Base-by-base conservation (phyloP, 2,888 invertebrate genomes). In the Oithona nana region DNA sequence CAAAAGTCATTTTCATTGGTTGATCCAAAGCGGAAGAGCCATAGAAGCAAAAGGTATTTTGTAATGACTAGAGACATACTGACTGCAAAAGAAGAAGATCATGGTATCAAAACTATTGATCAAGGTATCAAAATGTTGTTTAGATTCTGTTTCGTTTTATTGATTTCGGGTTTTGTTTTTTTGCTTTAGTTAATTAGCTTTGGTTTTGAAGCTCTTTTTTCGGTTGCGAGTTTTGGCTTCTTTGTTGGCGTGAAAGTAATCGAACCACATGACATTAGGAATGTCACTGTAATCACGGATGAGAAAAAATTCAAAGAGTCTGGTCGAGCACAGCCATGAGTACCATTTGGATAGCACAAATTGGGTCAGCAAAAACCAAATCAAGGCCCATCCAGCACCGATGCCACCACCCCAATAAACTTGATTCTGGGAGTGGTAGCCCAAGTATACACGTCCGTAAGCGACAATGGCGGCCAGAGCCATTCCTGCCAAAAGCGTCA, bases 221-320 rank as follows among this genome's bases (percentile, higher is more conserved):
- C 58, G 84, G 82, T 66, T 6, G 8, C 88, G 80, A 8, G 84
- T 82, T 66, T 86, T 80, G 31, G 86, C 83, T 72, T 90, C 90
- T 69, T 85, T 83, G 66, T 88, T 78, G 62, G 86, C 83, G 66
- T 85, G 86, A 28, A 88, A 88, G 73, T 92, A 92, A 73, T 92
- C 90, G 72, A 92, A 92, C 88, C 89, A 90, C 67, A 90, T 73
- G 22, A 92, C 85, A 73, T 92, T 90, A 28, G 90, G 90, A 72
- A 92, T 92, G 64, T 89, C 75, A 1, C 89, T 88, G 49, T 88
- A 88, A 71, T 92, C 92, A 66, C 90, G 79, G 65, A 92, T 75
- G 75, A 92, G 80, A 65, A 90, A 75, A 73, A 86, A 82, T 75
- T 92, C 90, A 64, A 87, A 85, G 67, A 86, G 74, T 75, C 82